phyloP scores from a whole-genome alignment of 1,140 invertebrate species.

The Aphis gossypii region DNA sequence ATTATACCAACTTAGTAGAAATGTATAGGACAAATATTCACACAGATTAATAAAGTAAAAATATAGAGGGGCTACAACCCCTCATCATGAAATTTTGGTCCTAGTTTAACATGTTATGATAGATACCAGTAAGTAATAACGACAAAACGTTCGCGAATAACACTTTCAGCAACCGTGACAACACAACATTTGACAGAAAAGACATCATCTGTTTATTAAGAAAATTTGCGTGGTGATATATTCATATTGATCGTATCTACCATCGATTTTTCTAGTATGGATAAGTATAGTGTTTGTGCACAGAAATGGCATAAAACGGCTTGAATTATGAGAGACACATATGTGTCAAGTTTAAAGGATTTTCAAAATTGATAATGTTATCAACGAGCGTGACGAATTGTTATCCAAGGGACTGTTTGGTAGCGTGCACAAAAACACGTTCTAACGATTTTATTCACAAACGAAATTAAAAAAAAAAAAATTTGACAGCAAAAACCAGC shows the following conservation, averaged over 20 bases:
- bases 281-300: background rate
- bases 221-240: too few species aligned
- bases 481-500: constrained; percentile 40
- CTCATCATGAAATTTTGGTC: too few species aligned
- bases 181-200: background rate
- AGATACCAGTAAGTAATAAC: background rate
- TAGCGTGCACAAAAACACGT: background rate
- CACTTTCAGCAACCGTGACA: background rate
- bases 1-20: too few species aligned
- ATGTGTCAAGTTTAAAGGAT: background rate
- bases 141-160: background rate
- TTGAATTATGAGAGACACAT: background rate
- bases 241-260: background rate
- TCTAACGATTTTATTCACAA: background rate
- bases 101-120: background rate
- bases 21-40: too few species aligned
- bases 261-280: background rate
- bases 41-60: too few species aligned
- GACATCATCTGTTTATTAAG: background rate
- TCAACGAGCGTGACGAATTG: background rate
- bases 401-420: background rate
- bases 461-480: constrained; percentile 40
- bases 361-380: background rate
- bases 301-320: background rate
- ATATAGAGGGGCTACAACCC: too few species aligned